These are phyloP conservation scores for Sturmia bella DNA, from an alignment of 2,888 invertebrate species.

Conservation along the genomic window DNA sequence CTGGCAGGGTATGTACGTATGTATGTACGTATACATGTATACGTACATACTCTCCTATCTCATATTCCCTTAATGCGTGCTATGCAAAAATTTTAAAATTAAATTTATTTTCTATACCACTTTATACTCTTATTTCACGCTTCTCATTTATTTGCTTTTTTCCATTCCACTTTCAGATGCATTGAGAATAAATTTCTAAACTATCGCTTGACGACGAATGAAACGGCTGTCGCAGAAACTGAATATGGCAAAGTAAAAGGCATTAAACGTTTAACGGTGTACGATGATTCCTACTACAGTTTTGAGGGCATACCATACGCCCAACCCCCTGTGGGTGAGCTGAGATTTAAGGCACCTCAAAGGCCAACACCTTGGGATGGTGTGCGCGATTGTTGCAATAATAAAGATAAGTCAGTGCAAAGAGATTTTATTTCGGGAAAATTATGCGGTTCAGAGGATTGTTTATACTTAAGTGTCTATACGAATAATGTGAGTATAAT, in stretches of 20 bases:
- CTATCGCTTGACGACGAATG: constrained; percentile 77
- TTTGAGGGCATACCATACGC: constrained; percentile 81
- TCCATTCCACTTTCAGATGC: constrained; percentile 71
- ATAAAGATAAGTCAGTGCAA: constrained; percentile 79
- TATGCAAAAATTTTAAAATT: constrained; percentile 42
- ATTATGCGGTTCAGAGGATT: constrained; percentile 83
- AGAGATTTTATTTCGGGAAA: constrained; percentile 76
- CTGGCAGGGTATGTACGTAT: too few species aligned
- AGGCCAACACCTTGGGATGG: constrained; percentile 82
- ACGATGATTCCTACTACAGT: constrained; percentile 78
- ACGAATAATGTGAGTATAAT: constrained; percentile 78
- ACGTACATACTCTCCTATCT: too few species aligned
- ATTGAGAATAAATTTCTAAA: constrained; percentile 78
- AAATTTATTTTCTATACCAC: constrained; percentile 32
- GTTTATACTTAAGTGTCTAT: constrained; percentile 83
- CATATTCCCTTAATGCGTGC: constrained; percentile 31
- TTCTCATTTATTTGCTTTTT: constrained; percentile 12
- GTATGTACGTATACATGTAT: too few species aligned
- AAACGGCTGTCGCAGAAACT: constrained; percentile 77
- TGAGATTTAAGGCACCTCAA: constrained; percentile 82
- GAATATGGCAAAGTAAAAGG: constrained; percentile 79
- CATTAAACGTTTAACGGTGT: constrained; percentile 77
- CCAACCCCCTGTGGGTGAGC: constrained; percentile 80
- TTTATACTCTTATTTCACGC: constrained; percentile 4
- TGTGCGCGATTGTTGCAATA: constrained; percentile 80